phyloP scores from a whole-genome alignment of 1,140 invertebrate species.

The Drosophila suzukii region DNA sequence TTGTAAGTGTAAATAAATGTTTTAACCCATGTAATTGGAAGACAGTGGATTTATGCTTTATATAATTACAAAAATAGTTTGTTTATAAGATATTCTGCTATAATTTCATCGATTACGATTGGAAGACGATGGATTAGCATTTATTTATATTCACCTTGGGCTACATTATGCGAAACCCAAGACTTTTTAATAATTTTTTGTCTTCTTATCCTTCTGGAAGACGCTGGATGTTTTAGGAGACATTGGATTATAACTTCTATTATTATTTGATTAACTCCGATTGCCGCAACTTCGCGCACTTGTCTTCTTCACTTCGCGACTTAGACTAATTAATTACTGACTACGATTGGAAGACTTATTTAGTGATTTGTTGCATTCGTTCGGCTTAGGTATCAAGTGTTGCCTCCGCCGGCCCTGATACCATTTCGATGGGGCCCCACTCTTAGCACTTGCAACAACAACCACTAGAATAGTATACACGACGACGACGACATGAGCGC shows the following conservation, averaged over 20 bases:
- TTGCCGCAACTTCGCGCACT: slow-evolving; percentile 26
- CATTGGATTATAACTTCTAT: slow-evolving; percentile 11
- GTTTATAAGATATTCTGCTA: slow-evolving; percentile 15
- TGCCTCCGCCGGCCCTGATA: slow-evolving; percentile 7
- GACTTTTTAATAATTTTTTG: slow-evolving; percentile 3
- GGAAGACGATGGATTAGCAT: slow-evolving; percentile 71
- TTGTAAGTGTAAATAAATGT: slow-evolving; percentile 10
- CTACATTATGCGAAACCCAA: slow-evolving; percentile 35
- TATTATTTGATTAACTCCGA: slow-evolving; percentile 43
- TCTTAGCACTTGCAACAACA: slow-evolving; percentile 56
- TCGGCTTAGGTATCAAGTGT: slow-evolving; percentile 46
- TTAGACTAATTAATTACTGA: slow-evolving; percentile 63
- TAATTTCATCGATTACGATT: slow-evolving; percentile 30
- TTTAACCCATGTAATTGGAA: slow-evolving; percentile 42
- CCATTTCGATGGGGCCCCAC: slow-evolving; percentile 41
- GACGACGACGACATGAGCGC: slow-evolving; percentile 22
- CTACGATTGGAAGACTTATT: slow-evolving; percentile 82
- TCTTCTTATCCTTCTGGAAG: slow-evolving; percentile 52
- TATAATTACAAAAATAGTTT: slow-evolving; percentile 50
- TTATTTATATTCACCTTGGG: slow-evolving; percentile 23
- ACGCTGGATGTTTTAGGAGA: slow-evolving; percentile 43
- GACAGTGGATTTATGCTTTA: slow-evolving; percentile 37
- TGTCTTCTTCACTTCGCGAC: slow-evolving; percentile 37
- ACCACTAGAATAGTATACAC: slow-evolving; percentile 57
- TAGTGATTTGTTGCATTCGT: slow-evolving; percentile 83